Evolutionary conservation across 2,113 vertebrate genomes (phyloP).

Genomic region (Coryphaenoides rupestris): DNA sequence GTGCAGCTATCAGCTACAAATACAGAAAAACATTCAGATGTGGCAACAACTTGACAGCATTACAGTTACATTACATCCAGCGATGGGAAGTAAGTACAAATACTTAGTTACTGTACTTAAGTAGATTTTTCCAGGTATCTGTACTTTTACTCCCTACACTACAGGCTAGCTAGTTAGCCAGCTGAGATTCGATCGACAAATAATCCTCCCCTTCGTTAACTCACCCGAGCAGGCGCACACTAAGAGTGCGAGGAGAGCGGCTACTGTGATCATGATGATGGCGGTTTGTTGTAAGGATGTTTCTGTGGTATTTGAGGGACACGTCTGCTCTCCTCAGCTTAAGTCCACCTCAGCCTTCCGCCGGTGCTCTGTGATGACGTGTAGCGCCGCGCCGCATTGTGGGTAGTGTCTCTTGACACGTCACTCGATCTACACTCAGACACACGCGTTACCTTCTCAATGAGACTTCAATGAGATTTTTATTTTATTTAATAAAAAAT

Average conservation of each 20-base stretch:
- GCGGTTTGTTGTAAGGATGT: constrained; percentile 6
- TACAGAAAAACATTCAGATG: background rate
- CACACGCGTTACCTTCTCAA: too few relatives aligned
- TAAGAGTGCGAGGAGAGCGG: constrained; percentile 53
- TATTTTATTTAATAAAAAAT: too few relatives aligned
- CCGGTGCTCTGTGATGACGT: constrained; percentile 46
- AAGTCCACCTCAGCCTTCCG: constrained; percentile 55
- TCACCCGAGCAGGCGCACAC: constrained; percentile 60
- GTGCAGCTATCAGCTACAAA: constrained; percentile 81
- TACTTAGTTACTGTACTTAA: too few relatives aligned
- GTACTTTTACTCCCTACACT: too few relatives aligned
- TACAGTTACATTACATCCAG: too few relatives aligned
- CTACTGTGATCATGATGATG: constrained; percentile 61
- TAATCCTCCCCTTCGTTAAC: background rate
- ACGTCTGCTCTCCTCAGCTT: background rate
- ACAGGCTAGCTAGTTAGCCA: background rate
- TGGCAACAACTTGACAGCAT: too few relatives aligned
- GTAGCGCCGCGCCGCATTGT: constrained; percentile 29
- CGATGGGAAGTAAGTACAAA: too few relatives aligned
- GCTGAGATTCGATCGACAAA: too few relatives aligned
- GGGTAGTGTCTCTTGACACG: constrained; percentile 54
- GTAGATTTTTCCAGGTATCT: too few relatives aligned
- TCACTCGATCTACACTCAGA: constrained; percentile 30
- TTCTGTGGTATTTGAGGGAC: background rate
- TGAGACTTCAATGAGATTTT: too few relatives aligned